Evolutionary conservation across 2,113 vertebrate genomes (phyloP), one percentile per base, ranked within the genome.

Genomic region (Castor canadensis): DNA sequence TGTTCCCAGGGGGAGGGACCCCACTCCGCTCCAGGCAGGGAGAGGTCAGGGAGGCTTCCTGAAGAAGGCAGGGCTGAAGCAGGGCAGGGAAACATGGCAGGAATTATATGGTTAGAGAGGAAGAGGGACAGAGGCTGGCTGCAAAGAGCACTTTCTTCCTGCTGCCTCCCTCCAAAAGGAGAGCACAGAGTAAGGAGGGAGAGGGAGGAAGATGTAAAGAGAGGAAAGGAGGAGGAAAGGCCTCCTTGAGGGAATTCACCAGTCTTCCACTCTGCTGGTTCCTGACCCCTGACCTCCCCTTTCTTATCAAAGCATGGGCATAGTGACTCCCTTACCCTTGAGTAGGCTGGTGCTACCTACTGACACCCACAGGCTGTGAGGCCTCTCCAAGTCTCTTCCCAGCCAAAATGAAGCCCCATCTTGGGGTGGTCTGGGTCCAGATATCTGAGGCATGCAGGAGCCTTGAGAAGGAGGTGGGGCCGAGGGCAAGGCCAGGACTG

Each of bases 1-100:
- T n/a, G 24, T 22, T 81, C 45, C 64, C 3, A 83, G 10, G 26
- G 5, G 43, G 19, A 92, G 72, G 45, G 28, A 67, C 17, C 62
- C 9, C 54, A 12, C 5, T n/a, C 9, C 80, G n/a, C 9, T 47
- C 72, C 75, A 45, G 26, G 11, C 20, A 40, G 47, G 19, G 47
- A 17, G 38, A 64, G 32, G 24, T 58, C 66, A 81, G 38, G 38
- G 80, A 93, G 76, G 11, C 64, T 84, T n/a, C 77, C 77, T 86
- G n/a, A 40, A 40, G 58, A n/a, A 80, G 35, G 35, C 32, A 19
- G 3, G 28, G 4, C 6, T 88, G 16, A 10, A 64, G 20, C 77
- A 85, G 77, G 12, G 1, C 58, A 38, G 47, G 20, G 24, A 88
- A 91, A 40, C 58, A 43, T 35, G 26, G 11, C n/a, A 76, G 66